A percentile compares a stretch with the other conserved stretches of the same genome.
phyloP scores from a whole-genome alignment of 2,888 invertebrate genomes.

The Clitarchus hookeri region DNA sequence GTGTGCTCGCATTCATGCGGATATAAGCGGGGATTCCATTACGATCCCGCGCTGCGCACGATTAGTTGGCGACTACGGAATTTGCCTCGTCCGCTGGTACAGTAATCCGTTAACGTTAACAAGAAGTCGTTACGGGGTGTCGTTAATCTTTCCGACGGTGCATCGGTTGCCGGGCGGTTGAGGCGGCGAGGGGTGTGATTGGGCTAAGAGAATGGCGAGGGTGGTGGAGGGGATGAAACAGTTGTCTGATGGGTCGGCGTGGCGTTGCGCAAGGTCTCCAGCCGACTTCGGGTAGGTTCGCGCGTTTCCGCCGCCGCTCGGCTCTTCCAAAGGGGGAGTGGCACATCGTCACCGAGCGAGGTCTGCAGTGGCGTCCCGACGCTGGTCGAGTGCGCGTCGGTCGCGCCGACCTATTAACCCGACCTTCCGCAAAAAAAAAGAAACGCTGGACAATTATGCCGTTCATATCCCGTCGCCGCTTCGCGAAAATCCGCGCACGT shows the following conservation, averaged over 20 bases:
- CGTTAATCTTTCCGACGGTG: not conserved
- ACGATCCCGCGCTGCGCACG: not conserved
- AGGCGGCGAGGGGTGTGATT: not conserved
- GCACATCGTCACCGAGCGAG: not conserved
- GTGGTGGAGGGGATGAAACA: not conserved
- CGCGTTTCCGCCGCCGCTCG: not conserved
- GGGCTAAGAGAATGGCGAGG: not conserved
- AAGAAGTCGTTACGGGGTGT: not conserved
- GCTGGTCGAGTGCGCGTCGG: not conserved
- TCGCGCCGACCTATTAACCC: not conserved
- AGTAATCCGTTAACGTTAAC: constrained; percentile 14
- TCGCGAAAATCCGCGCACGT: too few relatives aligned
- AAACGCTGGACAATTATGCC: too few relatives aligned
- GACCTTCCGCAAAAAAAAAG: too few relatives aligned
- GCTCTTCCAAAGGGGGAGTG: not conserved
- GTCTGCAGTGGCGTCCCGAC: not conserved
- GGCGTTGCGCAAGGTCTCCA: not conserved
- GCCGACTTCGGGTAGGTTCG: not conserved
- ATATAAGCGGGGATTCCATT: not conserved
- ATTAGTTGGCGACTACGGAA: not conserved
- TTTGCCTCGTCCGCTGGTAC: not conserved
- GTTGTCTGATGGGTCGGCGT: not conserved
- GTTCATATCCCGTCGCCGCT: too few relatives aligned
- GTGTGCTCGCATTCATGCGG: not conserved
- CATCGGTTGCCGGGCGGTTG: not conserved